Evolutionary conservation across 2,113 vertebrate genomes (phyloP), one percentile per base, ranked within the genome.

Genomic region (Haplochromis burtoni): DNA sequence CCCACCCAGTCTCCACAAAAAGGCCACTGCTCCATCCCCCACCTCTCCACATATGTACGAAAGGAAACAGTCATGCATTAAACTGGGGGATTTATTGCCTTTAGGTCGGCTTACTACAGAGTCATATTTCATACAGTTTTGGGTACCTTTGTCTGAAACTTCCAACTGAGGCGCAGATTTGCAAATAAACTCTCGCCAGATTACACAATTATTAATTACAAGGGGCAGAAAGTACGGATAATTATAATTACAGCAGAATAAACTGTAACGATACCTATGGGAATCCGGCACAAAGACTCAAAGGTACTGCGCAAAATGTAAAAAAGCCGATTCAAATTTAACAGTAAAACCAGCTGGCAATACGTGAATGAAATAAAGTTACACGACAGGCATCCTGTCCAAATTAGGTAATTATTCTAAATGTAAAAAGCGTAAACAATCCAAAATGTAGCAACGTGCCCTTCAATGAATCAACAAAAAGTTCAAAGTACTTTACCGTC

Each of bases 21-120:
- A 89, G 83, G 88, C 90, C 85, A 92, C 85, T 87, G 91, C 94
- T 95, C 96, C 96, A 96, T 96, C 96, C 97, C 97, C 97, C 96
- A 96, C 94, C 95, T 88, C 92, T 92, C 94, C 94, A 94, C 95
- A 95, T 94, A 97, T 95, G 97, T 97, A 98, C 97, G 96, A 98
- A 98, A 97, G 96, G 95, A 97, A 97, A 97, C 97, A 98, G 97
- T 97, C 97, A 97, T 97, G 97, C 97, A 97, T 97, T 97, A 97
- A 97, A 97, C 96, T 96, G 97, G 95, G 96, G 97, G 96, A 97
- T 98, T 97, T 98, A 97, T 97, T 97, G 97, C 97, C 97, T 96
- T 96, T 96, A 49, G 97, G 95, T 96, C 96, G 95, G 96, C 95
- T 97, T 95, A 95, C 96, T 91, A 88, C 89, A 95, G 93, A 97